Evolutionary conservation across 2,113 vertebrate species (phyloP).

Genomic region (Centropus unirufus): DNA sequence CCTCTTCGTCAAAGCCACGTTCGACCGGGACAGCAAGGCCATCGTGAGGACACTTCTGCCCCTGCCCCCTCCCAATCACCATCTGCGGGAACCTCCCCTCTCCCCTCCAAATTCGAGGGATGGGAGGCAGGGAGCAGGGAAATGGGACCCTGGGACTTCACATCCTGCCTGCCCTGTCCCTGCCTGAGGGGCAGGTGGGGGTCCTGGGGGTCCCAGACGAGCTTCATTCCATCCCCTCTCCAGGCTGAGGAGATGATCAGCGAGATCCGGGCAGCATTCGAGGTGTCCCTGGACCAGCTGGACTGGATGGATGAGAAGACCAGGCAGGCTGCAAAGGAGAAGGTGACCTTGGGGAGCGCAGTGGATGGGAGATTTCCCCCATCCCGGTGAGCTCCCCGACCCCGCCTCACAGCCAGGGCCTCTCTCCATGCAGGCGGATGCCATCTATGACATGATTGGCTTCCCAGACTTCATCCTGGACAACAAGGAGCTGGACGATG

Average conservation of each 20-base stretch:
- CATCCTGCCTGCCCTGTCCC: background rate
- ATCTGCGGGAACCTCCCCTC: rapidly evolving
- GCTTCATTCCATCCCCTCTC: background rate
- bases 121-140: background rate
- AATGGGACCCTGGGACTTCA: rapidly evolving
- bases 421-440: constrained; percentile 82
- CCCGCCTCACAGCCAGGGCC: background rate
- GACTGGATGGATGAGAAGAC: constrained; percentile 95
- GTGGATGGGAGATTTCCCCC: background rate
- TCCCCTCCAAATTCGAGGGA: background rate
- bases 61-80: background rate
- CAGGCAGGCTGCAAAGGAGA: constrained; percentile 90
- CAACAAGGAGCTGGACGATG: constrained; percentile 93
- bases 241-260: constrained; percentile 97
- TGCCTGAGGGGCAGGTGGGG: rapidly evolving
- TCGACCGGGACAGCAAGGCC: constrained; percentile 94
- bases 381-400: rapidly evolving
- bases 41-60: constrained; percentile 81
- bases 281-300: constrained; percentile 85
- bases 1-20: constrained; percentile 95
- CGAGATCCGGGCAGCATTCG: constrained; percentile 90
- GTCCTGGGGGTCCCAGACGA: background rate
- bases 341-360: constrained; percentile 74
- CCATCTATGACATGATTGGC: constrained; percentile 98
- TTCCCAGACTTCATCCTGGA: constrained; percentile 98